Conservation (phyloP, 1,140 invertebrate species). For the Drosophila azteca region DNA sequence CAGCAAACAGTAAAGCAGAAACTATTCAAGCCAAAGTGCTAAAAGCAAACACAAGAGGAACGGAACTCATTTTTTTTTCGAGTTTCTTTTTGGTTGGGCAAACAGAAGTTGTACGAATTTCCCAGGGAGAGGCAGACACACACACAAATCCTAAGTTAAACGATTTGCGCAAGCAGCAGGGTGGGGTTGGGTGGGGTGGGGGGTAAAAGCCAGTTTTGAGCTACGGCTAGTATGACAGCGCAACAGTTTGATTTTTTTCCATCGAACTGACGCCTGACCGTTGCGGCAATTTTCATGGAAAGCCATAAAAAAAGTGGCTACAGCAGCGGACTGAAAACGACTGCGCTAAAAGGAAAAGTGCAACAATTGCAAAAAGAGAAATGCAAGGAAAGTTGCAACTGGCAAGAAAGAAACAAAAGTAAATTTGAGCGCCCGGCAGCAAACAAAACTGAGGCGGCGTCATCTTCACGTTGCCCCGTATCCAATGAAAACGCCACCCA, state of each 20-base stretch:
- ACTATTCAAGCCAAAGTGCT: constrained; percentile 20
- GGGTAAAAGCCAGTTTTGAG: constrained; percentile 44
- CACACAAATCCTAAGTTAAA: constrained; percentile 42
- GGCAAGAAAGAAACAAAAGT: constrained; percentile 62
- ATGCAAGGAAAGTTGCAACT: constrained; percentile 79
- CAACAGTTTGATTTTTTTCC: constrained; percentile 73
- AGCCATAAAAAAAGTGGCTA: constrained; percentile 65
- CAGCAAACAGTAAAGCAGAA: constrained; percentile 24
- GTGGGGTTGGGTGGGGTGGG: no score
- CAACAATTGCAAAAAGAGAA: constrained; percentile 69
- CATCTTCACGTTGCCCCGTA: constrained; percentile 4
- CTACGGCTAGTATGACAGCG: constrained; percentile 42
- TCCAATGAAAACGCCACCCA: constrained; percentile 43
- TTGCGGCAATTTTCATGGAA: constrained; percentile 75
- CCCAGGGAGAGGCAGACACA: constrained; percentile 30
- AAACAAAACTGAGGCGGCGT: constrained; percentile 4
- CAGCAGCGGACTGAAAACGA: constrained; percentile 49
- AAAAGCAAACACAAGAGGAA: constrained; percentile 1
- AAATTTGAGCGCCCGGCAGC: constrained; percentile 58
- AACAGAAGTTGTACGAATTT: constrained; percentile 23
- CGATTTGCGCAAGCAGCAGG: constrained; percentile 23
- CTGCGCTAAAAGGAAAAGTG: constrained; percentile 76
- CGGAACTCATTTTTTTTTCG: constrained; percentile 10
- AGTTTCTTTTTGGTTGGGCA: constrained; percentile 19
- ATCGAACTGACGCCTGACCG: constrained; percentile 57